Conservation (phyloP, 2,888 invertebrate genomes). For the Lysandra bellargus region DNA sequence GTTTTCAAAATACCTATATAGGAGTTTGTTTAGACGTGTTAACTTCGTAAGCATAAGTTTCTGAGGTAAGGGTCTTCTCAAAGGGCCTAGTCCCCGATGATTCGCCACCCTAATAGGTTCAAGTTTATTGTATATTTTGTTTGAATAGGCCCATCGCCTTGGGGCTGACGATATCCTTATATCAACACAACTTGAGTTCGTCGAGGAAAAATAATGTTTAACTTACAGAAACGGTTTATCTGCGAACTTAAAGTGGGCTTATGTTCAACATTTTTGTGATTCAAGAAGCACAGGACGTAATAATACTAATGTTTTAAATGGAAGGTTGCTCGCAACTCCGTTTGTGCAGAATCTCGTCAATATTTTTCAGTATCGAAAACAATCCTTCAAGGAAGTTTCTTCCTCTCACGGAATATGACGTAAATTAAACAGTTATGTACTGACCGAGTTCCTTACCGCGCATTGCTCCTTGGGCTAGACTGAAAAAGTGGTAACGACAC, state of each 20-base stretch:
- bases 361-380: no score
- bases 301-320: not conserved
- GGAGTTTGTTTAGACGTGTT: conserved; percentile 19
- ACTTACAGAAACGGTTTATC: not conserved
- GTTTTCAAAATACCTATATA: not conserved
- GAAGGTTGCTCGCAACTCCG: not conserved
- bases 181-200: conserved; percentile 8
- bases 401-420: no score
- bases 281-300: not conserved
- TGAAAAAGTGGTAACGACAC: no score
- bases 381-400: no score
- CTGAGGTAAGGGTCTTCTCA: conserved; percentile 15
- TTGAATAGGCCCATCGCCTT: conserved; percentile 9
- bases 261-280: not conserved
- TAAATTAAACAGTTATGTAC: no score
- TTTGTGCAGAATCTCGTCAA: not conserved
- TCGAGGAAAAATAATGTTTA: conserved; percentile 11
- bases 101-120: conserved; percentile 17
- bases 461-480: no score
- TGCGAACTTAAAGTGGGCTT: not conserved
- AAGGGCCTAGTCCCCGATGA: not conserved
- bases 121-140: conserved; percentile 21
- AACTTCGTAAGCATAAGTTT: conserved; percentile 12
- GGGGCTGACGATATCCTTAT: conserved; percentile 10
- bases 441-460: no score